Evolutionary conservation across 2,113 vertebrate species (phyloP), one percentile per base, ranked within the genome.

Genomic region (Lagenorhynchus albirostris): DNA sequence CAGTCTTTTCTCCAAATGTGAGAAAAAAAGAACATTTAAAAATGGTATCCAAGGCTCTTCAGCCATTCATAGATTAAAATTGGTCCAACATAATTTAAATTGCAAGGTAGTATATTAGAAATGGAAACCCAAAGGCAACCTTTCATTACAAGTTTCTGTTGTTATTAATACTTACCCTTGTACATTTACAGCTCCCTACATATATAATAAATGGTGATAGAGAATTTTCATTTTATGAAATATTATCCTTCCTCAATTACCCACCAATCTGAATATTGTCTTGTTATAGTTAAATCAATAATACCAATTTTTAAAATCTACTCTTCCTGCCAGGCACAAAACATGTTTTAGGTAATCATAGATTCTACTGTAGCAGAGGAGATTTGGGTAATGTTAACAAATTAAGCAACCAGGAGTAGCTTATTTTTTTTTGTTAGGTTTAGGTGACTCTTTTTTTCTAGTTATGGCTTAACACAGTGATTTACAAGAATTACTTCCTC

Each of bases 161-260:
- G 38, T 53, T 67, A 74, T 58, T 87, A 70, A 90, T 67, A 63
- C 10, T 36, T 79, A 65, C 33, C 87, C 25, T 33, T 81, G 5
- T 25, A 20, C 23, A 60, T 21, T 26, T 70, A 20, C 71, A 50
- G 6, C 58, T 76, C 77, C 70, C 18, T 95, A n/a, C 14, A 38
- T 36, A 60, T 41, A 53, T 76, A 63, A 79, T 91, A 67, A 53
- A 93, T 89, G 62, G 88, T 63, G n/a, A 80, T 6, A 91, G 1
- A 26, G 47, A 73, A 70, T 18, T 76, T 70, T 92, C 20, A 26
- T 80, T 55, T 65, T 73, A 82, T 73, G n/a, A 95, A 71, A 87
- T 94, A 70, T 15, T 91, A 73, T 67, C 31, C n/a, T 91, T 70
- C 38, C 92, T 95, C 60, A 58, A 36, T 86, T 87, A 87, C 87